These are phyloP conservation scores for Planiliza haematocheilus DNA, from an alignment of 2,113 vertebrate genomes.

Conservation along the genomic window DNA sequence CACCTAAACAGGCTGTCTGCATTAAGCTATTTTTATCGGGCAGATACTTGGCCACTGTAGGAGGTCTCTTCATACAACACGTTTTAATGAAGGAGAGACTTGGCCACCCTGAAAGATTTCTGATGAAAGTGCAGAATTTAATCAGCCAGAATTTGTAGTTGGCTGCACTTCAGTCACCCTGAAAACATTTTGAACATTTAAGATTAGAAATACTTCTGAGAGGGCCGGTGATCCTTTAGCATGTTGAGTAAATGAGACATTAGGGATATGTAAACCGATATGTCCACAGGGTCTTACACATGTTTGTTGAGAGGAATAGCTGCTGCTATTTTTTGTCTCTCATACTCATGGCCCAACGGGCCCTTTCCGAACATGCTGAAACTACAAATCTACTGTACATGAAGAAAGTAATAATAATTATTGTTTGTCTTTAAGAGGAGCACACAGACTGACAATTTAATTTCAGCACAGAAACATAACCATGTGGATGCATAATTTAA, in stretches of 20 bases:
- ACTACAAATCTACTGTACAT: no score
- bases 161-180: not conserved
- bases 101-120: constrained; percentile 9
- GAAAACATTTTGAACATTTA: not conserved
- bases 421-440: no score
- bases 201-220: not conserved
- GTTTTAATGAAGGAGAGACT: constrained; percentile 24
- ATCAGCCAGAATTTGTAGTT: constrained; percentile 9
- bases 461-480: not conserved
- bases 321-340: not conserved
- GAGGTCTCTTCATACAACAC: constrained; percentile 9
- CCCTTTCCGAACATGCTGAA: no score
- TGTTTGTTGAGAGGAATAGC: not conserved
- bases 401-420: no score
- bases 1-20: constrained; percentile 9
- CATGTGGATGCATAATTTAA: not conserved
- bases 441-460: not conserved
- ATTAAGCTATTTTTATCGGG: constrained; percentile 41
- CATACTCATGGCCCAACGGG: no score
- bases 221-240: not conserved
- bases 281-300: not conserved
- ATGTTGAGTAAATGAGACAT: constrained; percentile 2
- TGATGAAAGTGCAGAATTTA: constrained; percentile 40
- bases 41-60: constrained; percentile 28
- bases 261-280: constrained; percentile 3